Base-by-base conservation (phyloP, 92 coral and sea anemone genomes). In the Palythoa heliodiscus region DNA sequence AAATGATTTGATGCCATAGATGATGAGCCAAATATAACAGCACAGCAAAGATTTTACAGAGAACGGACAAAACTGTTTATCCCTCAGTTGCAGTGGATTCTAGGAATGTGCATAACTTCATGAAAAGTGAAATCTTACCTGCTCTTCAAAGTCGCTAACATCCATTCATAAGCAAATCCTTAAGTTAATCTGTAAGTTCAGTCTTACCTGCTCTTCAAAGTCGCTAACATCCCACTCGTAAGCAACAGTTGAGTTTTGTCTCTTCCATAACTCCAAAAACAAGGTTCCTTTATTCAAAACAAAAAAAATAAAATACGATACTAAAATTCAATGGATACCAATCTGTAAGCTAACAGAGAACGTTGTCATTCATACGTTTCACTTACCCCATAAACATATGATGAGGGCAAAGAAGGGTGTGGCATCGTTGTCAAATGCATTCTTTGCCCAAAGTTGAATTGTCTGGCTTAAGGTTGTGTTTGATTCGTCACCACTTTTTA, bases 361-460 rank as follows among this genome's bases (percentile, higher is more conserved):
- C 19, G 63, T 2, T 2, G 5, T 25, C 47, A 1, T n/a, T 9
- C 37, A 1, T 16, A 12, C 19, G 11, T 1, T 43, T n/a, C 25
- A 79, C 97, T 94, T 82, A 95, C 98, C 98, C 98, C 98, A 95
- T 75, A 95, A 70, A 69, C 98, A 95, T 67, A 94, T 92, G 14
- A 94, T 83, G 74, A 95, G 91, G 24, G 98, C 98, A 75, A 95
- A 95, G 82, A 87, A 95, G 13, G 98, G 98, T 0, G 98, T 95
- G 53, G 94, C 93, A 63, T 88, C 82, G 66, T 95, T 95, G 81
- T 95, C 98, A 88, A 95, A 95, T 7, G 98, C 90, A 53, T 92
- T 91, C 90, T 95, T 92, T 53, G 95, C 94, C 98, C 98, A 95
- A 43, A 86, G 84, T 55, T 87, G 73, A 12, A 94, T 55, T 16